Base-by-base conservation (phyloP, 2,113 vertebrate genomes). In the Camelus bactrianus region DNA sequence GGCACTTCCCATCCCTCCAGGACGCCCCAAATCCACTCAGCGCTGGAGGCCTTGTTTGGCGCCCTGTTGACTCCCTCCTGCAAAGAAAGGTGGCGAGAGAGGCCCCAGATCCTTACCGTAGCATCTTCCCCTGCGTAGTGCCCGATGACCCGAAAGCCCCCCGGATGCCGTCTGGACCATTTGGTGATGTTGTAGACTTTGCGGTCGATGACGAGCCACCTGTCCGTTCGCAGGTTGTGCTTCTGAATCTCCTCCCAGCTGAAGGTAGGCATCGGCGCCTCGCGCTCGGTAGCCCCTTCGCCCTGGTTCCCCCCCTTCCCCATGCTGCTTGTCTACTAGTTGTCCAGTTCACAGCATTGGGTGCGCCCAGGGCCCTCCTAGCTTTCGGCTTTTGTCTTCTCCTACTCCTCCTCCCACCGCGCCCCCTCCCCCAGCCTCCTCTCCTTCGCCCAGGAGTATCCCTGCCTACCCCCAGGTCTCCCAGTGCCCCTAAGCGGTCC, bases 101-200 rank as follows among this genome's bases (percentile, higher is more conserved):
- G 10, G 58, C 62, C 91, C 79, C 56, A 28, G 50, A 12, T 32
- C 24, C 98, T 99, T 99, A 99, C 99, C 98, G 99, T 99, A 77
- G 99, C 99, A 98, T 99, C 99, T 95, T 99, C 99, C 42, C 99
- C 99, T 54, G 99, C 99, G 70, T 99, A 99, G 98, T 99, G 99
- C 87, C 98, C 96, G 98, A 99, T 99, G 32, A 99, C 98, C 20
- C 98, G 98, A 0, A 96, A 96, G 8, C 99, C 99, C 72, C 99
- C 99, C 1, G 99, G 99, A 88, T 99, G 99, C 32, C 99, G 98
- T 20, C 95, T 97, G 58, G 98, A 98, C 99, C 99, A 99, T 38
- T 98, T 94, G 73, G 98, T 99, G 98, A 99, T 97, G 96, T 99
- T 98, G 94, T 99, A 99, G 60, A 99, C 99, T 98, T 99, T 99